Evolutionary conservation across 2,113 vertebrate genomes (phyloP).

Genomic region (Oceanites oceanicus): DNA sequence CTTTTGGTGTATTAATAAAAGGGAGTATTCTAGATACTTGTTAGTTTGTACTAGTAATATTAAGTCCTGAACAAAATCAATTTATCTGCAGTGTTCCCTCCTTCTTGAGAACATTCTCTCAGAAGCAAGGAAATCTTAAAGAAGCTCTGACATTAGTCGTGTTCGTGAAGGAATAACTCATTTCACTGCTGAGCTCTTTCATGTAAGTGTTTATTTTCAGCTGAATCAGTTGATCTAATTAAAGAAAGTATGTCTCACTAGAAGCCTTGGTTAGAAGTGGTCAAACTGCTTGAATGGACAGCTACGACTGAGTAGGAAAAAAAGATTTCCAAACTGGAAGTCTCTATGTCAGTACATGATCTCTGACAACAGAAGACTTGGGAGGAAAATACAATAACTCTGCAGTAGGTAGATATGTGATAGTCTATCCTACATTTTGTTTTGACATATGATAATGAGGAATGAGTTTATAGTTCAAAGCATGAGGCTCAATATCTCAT

Average conservation of each 20-base stretch:
- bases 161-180: not conserved
- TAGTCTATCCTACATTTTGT: not conserved
- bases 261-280: not conserved
- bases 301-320: not conserved
- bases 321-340: not conserved
- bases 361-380: not conserved
- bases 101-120: not conserved
- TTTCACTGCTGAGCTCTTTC: not conserved
- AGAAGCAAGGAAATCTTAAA: not conserved
- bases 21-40: not conserved
- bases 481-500: not conserved
- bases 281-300: not conserved
- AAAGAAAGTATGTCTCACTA: not conserved
- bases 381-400: not conserved
- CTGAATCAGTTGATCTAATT: not conserved
- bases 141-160: not conserved
- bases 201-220: not conserved
- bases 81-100: not conserved
- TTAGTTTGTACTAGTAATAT: not conserved
- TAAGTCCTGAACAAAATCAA: not conserved
- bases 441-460: not conserved
- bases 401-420: not conserved
- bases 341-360: not conserved
- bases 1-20: not conserved
- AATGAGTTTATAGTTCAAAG: not conserved